Base-by-base conservation (phyloP, 2,888 invertebrate genomes). In the Candidula unifasciata region DNA sequence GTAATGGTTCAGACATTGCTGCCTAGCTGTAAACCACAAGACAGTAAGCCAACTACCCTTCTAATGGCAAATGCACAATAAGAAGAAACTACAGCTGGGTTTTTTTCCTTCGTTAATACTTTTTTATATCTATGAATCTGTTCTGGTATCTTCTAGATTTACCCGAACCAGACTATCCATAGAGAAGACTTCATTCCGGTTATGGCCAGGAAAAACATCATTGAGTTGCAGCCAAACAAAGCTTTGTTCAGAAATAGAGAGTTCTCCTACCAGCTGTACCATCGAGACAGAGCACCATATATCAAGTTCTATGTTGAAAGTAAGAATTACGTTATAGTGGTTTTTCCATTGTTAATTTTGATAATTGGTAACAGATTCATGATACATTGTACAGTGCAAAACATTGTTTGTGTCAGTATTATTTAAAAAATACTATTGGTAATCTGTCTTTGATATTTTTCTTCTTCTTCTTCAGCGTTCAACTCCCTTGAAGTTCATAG, bases 251-350 rank as follows among this genome's bases (percentile, higher is more conserved):
- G 37, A 33, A 68, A 81, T n/a, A 57, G 64, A 24, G 57, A 69
- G 83, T 88, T 73, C 84, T 84, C 88, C 21, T 93, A 93, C 73
- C 90, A 90, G 87, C 87, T 88, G 5, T 90, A 88, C 85, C 89
- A 83, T 69, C 83, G 57, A 76, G 89, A 87, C 78, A 88, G 80
- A 37, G 88, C 89, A 0, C 92, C 93, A 1, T 89, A 89, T 57
- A 90, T 93, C 73, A 89, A 90, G 73, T 89, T 93, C 84, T 88
- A 87, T 24, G 89, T 92, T 37, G 89, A 89, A 88, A 90, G 92
- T 92, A 79, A 79, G 87, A 30, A 44, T 44, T 21, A 60, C 8
- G 16, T 52, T 10, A 5, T n/a, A n/a, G n/a, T n/a, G n/a, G n/a
- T n/a, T n/a, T n/a, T n/a, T n/a, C n/a, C n/a, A n/a, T n/a, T n/a